Evolutionary conservation across 2,113 vertebrate genomes (phyloP), one percentile per base, ranked within the genome.

Genomic region (Corythoichthys intestinalis): DNA sequence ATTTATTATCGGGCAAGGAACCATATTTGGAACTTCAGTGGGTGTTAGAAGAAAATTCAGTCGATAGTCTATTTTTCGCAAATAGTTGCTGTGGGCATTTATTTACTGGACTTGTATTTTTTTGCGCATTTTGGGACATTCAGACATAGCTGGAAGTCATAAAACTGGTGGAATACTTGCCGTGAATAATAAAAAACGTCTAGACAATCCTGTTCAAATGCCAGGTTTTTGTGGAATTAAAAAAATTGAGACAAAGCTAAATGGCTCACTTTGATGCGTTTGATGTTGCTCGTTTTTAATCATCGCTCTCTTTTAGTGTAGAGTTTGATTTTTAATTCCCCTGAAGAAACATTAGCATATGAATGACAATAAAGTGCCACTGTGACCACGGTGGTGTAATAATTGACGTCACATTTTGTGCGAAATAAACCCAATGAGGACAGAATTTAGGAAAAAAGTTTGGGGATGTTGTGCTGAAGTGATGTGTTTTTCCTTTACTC

Each of bases 361-460:
- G 54, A 59, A 59, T 38, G 57, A 38, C 35, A 59, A 59, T 14
- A 59, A 59, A 59, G 53, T 54, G 53, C n/a, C 9, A 28, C 17
- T 34, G 20, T 54, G 53, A 54, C 6, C 8, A 54, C 5, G n/a
- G 9, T n/a, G 53, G 11, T 8, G 17, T 28, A 54, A 28, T 10
- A 7, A n/a, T 6, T 20, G n/a, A 54, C n/a, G 8, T n/a, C n/a
- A 54, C 17, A 54, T 20, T 53, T 53, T 14, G 28, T 20, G 2
- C 2, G n/a, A 17, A n/a, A 52, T n/a, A 52, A n/a, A n/a, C n/a
- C n/a, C 17, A 20, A 17, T 17, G 15, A 52, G 17, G 5, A 15
- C 15, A 52, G 50, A 52, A n/a, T 7, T 52, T 52, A 7, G 6
- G 7, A n/a, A 52, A 14, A 52, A 52, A 7, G n/a, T 53, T 53